phyloP scores from a whole-genome alignment of 2,888 invertebrate species.

The Nineta flava region DNA sequence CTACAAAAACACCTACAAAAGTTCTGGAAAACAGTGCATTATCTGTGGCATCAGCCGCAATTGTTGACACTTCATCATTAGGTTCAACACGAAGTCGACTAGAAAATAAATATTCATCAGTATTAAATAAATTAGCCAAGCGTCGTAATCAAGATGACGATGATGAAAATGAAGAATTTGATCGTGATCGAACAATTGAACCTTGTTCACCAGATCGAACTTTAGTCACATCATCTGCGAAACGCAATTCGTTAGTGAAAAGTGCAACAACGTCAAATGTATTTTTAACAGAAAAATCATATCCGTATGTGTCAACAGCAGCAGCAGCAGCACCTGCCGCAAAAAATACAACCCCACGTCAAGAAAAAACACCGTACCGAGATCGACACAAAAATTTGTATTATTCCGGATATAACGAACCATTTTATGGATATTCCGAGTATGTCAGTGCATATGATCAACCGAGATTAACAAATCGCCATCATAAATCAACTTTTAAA shows the following conservation, averaged over 20 bases:
- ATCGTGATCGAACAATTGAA: conserved; percentile 55
- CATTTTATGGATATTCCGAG: conserved; percentile 24
- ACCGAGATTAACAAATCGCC: neutral
- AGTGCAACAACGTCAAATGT: conserved; percentile 51
- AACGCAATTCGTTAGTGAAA: conserved; percentile 37
- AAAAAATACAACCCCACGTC: conserved; percentile 43
- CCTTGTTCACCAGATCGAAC: conserved; percentile 31
- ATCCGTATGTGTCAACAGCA: conserved; percentile 34
- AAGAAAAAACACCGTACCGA: conserved; percentile 27
- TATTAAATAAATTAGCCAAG: conserved; percentile 51
- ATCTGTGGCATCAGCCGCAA: too few species aligned
- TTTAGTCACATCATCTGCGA: conserved; percentile 18
- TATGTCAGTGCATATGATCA: conserved; percentile 17
- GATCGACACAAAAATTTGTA: conserved; percentile 8
- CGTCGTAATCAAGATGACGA: conserved; percentile 37
- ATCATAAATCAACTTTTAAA: neutral
- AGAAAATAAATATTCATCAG: conserved; percentile 65
- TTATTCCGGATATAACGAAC: conserved; percentile 19
- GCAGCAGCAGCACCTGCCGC: conserved; percentile 35
- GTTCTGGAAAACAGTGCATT: neutral
- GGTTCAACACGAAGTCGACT: conserved; percentile 49
- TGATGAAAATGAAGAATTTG: conserved; percentile 27
- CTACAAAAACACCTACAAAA: conserved; percentile 28
- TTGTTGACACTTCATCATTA: conserved; percentile 13
- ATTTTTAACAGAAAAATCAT: conserved; percentile 50